phyloP scores from a whole-genome alignment of 2,113 vertebrate genomes.

The Podarcis cretensis region DNA sequence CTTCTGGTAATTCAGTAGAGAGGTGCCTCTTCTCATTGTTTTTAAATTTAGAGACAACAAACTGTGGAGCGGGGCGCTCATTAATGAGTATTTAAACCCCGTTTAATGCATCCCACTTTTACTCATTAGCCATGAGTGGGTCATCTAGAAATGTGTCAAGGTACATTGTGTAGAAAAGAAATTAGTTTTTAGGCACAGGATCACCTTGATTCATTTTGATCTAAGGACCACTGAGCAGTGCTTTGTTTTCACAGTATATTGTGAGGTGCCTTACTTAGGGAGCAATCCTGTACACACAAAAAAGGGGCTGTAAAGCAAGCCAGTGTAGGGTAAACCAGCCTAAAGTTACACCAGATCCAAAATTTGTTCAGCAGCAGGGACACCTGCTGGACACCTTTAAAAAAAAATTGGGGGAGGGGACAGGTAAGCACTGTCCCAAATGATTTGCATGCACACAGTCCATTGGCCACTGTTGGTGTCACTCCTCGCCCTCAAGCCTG shows the following conservation, averaged over 20 bases:
- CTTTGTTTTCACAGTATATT: background rate
- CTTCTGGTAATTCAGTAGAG: background rate
- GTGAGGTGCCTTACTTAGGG: background rate
- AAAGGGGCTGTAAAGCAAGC: too few species aligned
- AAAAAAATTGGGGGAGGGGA: too few species aligned
- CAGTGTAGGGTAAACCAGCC: too few species aligned
- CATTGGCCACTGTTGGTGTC: too few species aligned
- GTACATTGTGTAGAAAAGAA: background rate
- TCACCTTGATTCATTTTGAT: background rate
- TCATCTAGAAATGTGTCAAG: background rate
- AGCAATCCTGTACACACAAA: too few species aligned
- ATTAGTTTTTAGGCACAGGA: background rate
- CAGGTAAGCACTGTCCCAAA: too few species aligned
- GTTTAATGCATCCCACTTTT: background rate
- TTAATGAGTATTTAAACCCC: background rate
- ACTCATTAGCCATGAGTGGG: background rate
- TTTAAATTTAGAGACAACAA: slow-evolving; percentile 6
- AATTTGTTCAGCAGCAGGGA: too few species aligned
- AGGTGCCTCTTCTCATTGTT: background rate
- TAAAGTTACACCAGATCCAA: too few species aligned
- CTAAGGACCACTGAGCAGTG: background rate
- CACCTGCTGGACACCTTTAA: too few species aligned
- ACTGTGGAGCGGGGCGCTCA: background rate
- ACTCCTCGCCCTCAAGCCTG: too few species aligned
- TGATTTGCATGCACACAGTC: too few species aligned